Evolutionary conservation across 2,797 vertebrate species (phyloP).

Genomic region (Setipinna tenuifilis): DNA sequence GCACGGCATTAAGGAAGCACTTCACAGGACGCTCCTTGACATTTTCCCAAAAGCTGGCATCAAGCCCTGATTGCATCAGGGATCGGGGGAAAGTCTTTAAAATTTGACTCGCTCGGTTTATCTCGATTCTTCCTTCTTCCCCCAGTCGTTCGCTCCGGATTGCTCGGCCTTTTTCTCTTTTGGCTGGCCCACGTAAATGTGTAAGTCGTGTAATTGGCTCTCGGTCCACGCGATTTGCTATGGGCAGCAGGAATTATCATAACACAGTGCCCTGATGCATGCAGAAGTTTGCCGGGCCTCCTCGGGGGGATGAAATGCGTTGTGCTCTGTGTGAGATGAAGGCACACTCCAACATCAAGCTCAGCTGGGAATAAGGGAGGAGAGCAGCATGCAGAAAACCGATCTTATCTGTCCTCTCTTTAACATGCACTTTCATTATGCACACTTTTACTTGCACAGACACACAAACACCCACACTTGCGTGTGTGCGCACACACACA

Average conservation of each 20-base stretch:
- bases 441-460: not conserved
- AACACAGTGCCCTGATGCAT: constrained; percentile 32
- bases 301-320: constrained; percentile 26
- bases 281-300: constrained; percentile 31
- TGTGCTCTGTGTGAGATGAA: constrained; percentile 28
- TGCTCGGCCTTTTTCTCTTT: not conserved
- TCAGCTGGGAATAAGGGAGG: constrained; percentile 42
- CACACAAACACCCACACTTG: not conserved
- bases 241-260: constrained; percentile 44
- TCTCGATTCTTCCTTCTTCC: not conserved
- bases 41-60: constrained; percentile 13
- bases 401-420: constrained; percentile 21
- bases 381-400: constrained; percentile 34
- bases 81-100: not conserved
- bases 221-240: constrained; percentile 34
- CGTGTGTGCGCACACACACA: not conserved
- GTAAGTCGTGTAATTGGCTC: constrained; percentile 37
- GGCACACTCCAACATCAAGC: constrained; percentile 34
- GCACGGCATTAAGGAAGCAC: not conserved
- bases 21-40: constrained; percentile 3
- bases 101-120: not conserved
- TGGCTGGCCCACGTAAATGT: constrained; percentile 5
- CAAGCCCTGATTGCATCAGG: not conserved
- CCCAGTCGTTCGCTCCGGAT: constrained; percentile 16
- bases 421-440: too few species aligned